Evolutionary conservation across 2,797 vertebrate genomes (phyloP).

Genomic region (Galago senegalensis): DNA sequence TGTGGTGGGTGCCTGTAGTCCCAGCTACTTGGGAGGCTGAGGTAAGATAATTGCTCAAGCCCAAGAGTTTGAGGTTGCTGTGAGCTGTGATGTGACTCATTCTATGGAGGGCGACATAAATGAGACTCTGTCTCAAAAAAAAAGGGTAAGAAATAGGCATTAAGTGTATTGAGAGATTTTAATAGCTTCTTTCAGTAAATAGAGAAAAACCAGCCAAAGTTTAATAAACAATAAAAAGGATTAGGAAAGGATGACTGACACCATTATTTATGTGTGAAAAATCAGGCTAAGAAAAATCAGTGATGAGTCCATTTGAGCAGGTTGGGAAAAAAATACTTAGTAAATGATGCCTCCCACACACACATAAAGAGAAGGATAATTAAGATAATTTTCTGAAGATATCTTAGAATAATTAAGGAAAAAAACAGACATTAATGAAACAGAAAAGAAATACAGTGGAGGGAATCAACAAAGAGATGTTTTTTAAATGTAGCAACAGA

Average conservation of each 20-base stretch:
- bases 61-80: no score
- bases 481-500: conserved; percentile 15
- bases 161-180: not conserved
- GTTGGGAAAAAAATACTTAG: not conserved
- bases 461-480: not conserved
- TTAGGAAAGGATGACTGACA: not conserved
- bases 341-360: conserved; percentile 1
- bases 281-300: not conserved
- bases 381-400: not conserved
- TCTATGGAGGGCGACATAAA: no score
- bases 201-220: conserved; percentile 5
- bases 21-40: no score
- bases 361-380: not conserved
- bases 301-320: conserved; percentile 11
- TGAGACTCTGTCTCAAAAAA: no score
- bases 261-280: not conserved
- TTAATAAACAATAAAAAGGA: conserved; percentile 56
- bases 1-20: no score
- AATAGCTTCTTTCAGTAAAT: conserved; percentile 25
- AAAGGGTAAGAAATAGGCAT: not conserved
- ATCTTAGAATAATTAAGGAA: conserved; percentile 35
- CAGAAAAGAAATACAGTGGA: conserved; percentile 29
- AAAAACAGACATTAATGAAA: conserved; percentile 18
- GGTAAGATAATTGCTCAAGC: no score
- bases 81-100: no score